phyloP scores from a whole-genome alignment of 2,797 vertebrate species.

The Pseudochromis fuscus region DNA sequence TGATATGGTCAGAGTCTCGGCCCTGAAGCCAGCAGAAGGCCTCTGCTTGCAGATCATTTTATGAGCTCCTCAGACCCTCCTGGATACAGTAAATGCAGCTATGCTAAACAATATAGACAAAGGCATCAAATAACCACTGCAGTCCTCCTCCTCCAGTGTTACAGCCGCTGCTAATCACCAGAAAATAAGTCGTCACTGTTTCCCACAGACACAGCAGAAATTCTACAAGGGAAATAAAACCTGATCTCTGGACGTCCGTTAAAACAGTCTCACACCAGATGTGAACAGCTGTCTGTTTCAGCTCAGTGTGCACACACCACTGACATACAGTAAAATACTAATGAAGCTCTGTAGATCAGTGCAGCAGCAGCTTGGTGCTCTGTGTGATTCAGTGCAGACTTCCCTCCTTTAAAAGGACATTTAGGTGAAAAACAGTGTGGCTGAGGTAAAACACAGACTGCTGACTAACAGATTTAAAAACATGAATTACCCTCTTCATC shows the following conservation, averaged over 20 bases:
- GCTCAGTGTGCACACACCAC: constrained; percentile 9
- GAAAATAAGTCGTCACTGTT: neutral
- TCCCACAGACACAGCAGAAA: neutral
- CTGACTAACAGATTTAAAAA: constrained; percentile 52
- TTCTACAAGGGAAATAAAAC: constrained; percentile 14
- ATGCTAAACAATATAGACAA: neutral
- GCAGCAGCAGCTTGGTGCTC: constrained; percentile 7
- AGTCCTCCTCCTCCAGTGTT: constrained; percentile 7
- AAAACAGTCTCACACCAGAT: constrained; percentile 19
- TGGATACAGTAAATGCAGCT: neutral
- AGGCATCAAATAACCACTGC: constrained; percentile 22
- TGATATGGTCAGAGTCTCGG: neutral
- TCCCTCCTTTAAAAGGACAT: constrained; percentile 23
- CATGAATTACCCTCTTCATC: constrained; percentile 31
- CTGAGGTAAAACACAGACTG: constrained; percentile 18
- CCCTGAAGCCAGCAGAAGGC: neutral
- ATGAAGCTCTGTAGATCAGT: constrained; percentile 21
- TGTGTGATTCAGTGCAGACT: constrained; percentile 21
- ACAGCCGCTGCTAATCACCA: neutral
- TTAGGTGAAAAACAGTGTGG: constrained; percentile 20
- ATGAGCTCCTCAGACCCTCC: neutral
- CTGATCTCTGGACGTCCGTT: constrained; percentile 17
- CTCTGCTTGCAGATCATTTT: neutral
- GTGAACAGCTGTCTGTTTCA: constrained; percentile 36
- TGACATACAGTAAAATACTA: neutral